Percentiles rank a stretch among this genome's conserved stretches.
Evolutionary conservation across 53 echinoderm and acorn worm species (phyloP).

Genomic region (Henricia sp.): DNA sequence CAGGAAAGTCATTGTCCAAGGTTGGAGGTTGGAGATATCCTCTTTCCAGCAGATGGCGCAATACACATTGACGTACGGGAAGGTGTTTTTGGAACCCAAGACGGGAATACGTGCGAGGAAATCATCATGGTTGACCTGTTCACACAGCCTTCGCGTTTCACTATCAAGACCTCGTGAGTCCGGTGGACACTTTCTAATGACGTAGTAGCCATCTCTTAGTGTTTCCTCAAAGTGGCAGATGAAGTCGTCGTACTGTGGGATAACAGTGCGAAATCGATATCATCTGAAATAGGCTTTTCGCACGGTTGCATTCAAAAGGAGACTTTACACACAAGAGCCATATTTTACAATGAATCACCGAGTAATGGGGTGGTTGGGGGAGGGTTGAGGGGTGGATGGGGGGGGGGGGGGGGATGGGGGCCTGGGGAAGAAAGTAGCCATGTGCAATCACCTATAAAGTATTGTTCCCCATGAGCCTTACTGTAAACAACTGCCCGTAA

Average conservation of each 20-base stretch:
- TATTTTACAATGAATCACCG: no score
- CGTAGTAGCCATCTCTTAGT: slow-evolving; percentile 5
- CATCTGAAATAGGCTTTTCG: not conserved
- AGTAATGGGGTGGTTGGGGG: no score
- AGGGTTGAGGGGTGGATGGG: no score
- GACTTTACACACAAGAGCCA: no score
- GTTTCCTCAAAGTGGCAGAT: not conserved
- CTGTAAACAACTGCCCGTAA: no score
- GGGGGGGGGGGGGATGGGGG: no score
- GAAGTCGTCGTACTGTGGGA: slow-evolving; percentile 17
- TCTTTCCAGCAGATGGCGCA: slow-evolving; percentile 47
- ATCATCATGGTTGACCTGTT: not conserved
- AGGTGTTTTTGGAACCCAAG: not conserved
- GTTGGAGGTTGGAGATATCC: not conserved
- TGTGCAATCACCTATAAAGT: no score
- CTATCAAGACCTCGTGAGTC: not conserved
- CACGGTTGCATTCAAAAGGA: not conserved
- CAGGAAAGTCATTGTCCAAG: slow-evolving; percentile 2
- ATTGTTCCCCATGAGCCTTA: no score
- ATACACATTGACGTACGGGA: slow-evolving; percentile 44
- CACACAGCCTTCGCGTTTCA: not conserved
- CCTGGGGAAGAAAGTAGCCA: no score
- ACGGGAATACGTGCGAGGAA: slow-evolving; percentile 18
- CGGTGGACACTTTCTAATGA: not conserved
- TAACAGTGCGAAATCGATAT: not conserved